phyloP scores from a whole-genome alignment of 2,888 invertebrate species.

The Volucella inanis region DNA sequence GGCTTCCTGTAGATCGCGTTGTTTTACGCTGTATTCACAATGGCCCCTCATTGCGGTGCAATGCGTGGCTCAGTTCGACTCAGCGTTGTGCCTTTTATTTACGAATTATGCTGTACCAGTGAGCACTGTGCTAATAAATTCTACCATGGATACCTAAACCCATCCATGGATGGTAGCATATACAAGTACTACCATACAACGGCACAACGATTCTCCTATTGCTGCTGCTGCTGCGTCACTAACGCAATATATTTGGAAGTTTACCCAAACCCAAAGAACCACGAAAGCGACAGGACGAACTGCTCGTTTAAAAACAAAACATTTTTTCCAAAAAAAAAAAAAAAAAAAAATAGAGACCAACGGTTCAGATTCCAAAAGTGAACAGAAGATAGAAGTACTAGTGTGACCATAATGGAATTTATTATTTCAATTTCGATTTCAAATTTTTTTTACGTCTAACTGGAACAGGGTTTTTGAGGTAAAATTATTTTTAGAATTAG shows the following conservation, averaged over 20 bases:
- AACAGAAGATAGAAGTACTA: not conserved
- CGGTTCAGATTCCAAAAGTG: constrained; percentile 41
- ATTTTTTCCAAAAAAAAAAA: constrained; percentile 11
- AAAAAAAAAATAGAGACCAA: constrained; percentile 8
- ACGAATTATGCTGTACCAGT: constrained; percentile 61
- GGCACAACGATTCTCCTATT: too few relatives aligned
- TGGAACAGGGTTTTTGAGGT: too few relatives aligned
- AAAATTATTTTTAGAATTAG: too few relatives aligned
- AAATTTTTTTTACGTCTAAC: too few relatives aligned
- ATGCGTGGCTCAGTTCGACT: constrained; percentile 3
- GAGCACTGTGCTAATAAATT: constrained; percentile 67
- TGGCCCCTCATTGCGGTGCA: constrained; percentile 46
- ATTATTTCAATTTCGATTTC: too few relatives aligned
- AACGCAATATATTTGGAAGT: constrained; percentile 57
- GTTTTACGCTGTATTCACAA: constrained; percentile 65
- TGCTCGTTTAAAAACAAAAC: not conserved
- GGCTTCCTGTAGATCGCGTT: constrained; percentile 69
- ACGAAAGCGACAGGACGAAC: constrained; percentile 54
- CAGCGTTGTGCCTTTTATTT: constrained; percentile 62
- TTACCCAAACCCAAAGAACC: constrained; percentile 55
- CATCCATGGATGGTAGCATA: constrained; percentile 26
- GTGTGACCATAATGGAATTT: not conserved
- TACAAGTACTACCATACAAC: not conserved
- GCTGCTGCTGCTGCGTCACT: not conserved
- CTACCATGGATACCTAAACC: constrained; percentile 60